Percentiles rank a stretch among this genome's conserved stretches.
These are phyloP conservation scores for Oryctes rhinoceros DNA, from an alignment of 1,140 invertebrate species.

Conservation along the genomic window DNA sequence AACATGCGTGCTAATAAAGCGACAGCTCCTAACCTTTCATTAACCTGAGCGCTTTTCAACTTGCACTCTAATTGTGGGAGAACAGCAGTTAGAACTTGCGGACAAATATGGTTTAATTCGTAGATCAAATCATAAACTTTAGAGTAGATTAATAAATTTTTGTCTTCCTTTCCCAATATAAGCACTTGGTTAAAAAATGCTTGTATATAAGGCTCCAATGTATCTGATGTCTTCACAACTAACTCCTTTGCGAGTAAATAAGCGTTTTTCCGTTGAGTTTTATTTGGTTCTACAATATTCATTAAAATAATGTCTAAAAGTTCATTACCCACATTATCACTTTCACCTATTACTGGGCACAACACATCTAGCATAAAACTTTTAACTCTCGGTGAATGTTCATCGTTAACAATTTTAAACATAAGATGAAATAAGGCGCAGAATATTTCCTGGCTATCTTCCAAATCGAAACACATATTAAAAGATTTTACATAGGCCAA, in stretches of 20 bases:
- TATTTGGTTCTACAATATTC: constrained; percentile 96
- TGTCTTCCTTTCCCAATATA: constrained; percentile 90
- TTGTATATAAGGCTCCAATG: constrained; percentile 94
- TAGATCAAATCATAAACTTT: constrained; percentile 97
- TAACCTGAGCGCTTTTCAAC: constrained; percentile 86
- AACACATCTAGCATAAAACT: constrained; percentile 96
- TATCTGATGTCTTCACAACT: constrained; percentile 88
- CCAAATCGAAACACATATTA: constrained; percentile 98
- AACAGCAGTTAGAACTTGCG: constrained; percentile 85
- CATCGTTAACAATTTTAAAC: constrained; percentile 96
- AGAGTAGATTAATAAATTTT: constrained; percentile 77
- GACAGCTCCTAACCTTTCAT: constrained; percentile 86
- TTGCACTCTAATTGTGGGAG: constrained; percentile 95
- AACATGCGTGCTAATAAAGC: constrained; percentile 95
- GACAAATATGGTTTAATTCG: constrained; percentile 94
- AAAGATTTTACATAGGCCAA: constrained; percentile 98
- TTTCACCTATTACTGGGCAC: constrained; percentile 92
- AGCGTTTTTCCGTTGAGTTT: constrained; percentile 89
- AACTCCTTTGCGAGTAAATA: constrained; percentile 92
- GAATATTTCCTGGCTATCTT: constrained; percentile 97
- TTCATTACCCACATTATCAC: constrained; percentile 93
- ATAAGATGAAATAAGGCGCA: constrained; percentile 93
- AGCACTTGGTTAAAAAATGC: constrained; percentile 95
- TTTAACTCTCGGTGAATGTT: constrained; percentile 95
- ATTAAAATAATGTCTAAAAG: constrained; percentile 92